Evolutionary conservation across 2,113 vertebrate genomes (phyloP).

Genomic region (Plestiodon gilberti): DNA sequence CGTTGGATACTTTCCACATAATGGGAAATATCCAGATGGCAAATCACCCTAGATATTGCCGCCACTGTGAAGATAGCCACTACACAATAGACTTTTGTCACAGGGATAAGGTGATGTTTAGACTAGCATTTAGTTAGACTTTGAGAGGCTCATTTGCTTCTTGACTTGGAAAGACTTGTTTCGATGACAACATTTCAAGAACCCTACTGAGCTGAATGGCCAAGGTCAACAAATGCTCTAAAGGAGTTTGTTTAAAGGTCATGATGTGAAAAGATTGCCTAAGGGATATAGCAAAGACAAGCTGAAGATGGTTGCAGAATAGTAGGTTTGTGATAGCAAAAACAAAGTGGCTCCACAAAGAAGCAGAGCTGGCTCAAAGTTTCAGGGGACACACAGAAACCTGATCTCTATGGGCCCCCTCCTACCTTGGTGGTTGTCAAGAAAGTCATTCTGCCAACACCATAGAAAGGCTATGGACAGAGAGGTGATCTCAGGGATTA

Average conservation of each 20-base stretch:
- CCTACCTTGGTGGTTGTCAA: too few species aligned
- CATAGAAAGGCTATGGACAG: too few species aligned
- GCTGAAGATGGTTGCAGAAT: neutral
- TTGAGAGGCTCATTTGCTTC: neutral
- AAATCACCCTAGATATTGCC: neutral
- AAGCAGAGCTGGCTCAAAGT: too few species aligned
- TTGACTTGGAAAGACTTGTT: neutral
- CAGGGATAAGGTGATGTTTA: neutral
- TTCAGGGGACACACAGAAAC: too few species aligned
- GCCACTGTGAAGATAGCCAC: neutral
- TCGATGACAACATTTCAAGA: neutral
- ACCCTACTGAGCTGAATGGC: neutral
- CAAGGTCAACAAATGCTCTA: neutral
- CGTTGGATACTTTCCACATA: conserved; percentile 6
- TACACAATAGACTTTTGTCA: neutral
- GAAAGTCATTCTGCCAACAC: too few species aligned
- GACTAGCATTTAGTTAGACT: neutral
- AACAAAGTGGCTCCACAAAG: too few species aligned
- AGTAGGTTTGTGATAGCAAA: neutral
- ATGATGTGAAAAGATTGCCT: neutral
- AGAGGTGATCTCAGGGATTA: too few species aligned
- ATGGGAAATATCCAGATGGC: neutral
- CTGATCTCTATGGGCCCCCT: too few species aligned
- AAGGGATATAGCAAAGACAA: neutral
- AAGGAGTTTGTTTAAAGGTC: neutral